These are phyloP conservation scores for Neuroscelio doddi DNA, from an alignment of 2,888 invertebrate species.

Conservation along the genomic window DNA sequence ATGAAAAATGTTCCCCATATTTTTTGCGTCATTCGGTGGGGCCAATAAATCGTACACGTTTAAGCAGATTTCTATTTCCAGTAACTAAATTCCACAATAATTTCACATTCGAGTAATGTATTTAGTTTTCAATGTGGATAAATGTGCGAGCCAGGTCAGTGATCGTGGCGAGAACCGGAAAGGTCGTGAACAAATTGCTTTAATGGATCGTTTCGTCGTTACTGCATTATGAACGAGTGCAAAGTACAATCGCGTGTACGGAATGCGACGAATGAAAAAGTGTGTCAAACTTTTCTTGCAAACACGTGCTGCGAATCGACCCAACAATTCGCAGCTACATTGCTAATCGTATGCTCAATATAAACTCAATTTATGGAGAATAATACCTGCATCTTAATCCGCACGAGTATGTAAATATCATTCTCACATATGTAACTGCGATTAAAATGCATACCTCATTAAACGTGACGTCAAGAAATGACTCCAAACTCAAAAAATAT, in stretches of 20 bases:
- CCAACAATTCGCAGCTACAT: slow-evolving; percentile 21
- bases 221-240: slow-evolving; percentile 31
- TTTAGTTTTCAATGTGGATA: slow-evolving; percentile 20
- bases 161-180: slow-evolving; percentile 19
- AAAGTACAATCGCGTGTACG: slow-evolving; percentile 19
- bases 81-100: slow-evolving; percentile 28
- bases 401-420: slow-evolving; percentile 1
- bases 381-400: neutral
- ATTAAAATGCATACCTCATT: neutral
- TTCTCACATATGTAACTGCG: neutral
- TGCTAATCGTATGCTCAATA: slow-evolving; percentile 21
- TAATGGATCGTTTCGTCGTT: slow-evolving; percentile 22
- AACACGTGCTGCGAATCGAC: slow-evolving; percentile 33
- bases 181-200: slow-evolving; percentile 29
- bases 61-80: slow-evolving; percentile 27
- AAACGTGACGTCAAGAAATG: too few relatives aligned
- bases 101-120: slow-evolving; percentile 19
- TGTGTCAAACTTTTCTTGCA: slow-evolving; percentile 31
- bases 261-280: slow-evolving; percentile 19
- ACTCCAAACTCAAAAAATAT: too few relatives aligned
- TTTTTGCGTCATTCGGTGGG: slow-evolving; percentile 5
- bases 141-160: slow-evolving; percentile 19
- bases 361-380: slow-evolving; percentile 2
- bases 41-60: slow-evolving; percentile 18
- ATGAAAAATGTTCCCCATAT: neutral